Conservation (phyloP, 2,797 vertebrate genomes). For the Phrynocephalus guinanensis region DNA sequence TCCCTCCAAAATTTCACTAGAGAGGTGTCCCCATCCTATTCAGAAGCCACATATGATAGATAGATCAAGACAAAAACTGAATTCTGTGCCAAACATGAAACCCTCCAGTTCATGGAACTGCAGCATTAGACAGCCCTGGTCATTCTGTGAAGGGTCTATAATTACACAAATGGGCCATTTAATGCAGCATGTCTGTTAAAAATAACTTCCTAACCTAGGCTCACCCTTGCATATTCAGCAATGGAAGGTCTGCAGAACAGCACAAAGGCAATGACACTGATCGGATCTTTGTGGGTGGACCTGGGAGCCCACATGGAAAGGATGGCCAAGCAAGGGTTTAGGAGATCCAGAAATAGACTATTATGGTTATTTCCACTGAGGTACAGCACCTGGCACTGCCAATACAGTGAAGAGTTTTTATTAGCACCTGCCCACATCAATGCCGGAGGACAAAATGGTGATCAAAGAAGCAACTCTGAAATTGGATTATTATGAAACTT, state of each 20-base stretch:
- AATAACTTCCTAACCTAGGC: conserved; percentile 28
- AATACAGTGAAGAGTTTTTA: conserved; percentile 46
- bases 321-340: conserved; percentile 61
- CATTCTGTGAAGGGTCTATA: not conserved
- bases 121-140: not conserved
- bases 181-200: conserved; percentile 2
- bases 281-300: conserved; percentile 67
- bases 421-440: conserved; percentile 19
- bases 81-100: not conserved
- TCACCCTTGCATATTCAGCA: conserved; percentile 42
- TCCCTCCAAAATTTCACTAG: no score
- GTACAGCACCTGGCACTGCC: conserved; percentile 62
- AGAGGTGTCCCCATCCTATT: no score
- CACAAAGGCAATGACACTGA: conserved; percentile 52
- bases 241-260: conserved; percentile 53
- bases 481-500: not conserved
- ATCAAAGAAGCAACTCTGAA: conserved; percentile 18
- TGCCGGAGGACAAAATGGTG: conserved; percentile 12
- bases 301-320: conserved; percentile 63
- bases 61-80: not conserved
- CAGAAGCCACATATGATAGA: no score
- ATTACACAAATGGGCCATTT: not conserved
- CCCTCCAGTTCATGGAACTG: not conserved
- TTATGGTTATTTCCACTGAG: conserved; percentile 49
- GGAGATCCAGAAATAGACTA: conserved; percentile 67